Percentiles rank a stretch among this genome's conserved stretches.
Evolutionary conservation across 64 coral and sea anemone species (phyloP).

Genomic region (Montipora cactus): DNA sequence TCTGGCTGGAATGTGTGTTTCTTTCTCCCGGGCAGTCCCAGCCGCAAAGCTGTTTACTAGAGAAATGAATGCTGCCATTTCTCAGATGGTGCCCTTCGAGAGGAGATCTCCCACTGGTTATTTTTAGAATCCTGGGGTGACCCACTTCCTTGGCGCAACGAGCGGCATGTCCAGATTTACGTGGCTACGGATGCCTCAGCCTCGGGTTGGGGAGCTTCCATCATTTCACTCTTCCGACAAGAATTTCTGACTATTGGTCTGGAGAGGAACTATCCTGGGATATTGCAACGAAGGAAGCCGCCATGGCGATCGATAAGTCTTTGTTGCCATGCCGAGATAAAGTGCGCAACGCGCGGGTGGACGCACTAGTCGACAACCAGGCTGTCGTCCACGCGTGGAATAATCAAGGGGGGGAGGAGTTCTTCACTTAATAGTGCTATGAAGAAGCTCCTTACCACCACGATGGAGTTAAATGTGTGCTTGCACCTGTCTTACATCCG

Average conservation of each 20-base stretch:
- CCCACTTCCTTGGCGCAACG: conserved; percentile 52
- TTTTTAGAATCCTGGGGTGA: conserved; percentile 27
- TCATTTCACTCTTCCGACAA: background rate
- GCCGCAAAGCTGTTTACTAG: no score
- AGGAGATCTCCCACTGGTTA: conserved; percentile 54
- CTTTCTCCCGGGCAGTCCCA: no score
- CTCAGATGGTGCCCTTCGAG: background rate
- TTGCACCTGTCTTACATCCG: background rate
- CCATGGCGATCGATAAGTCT: background rate
- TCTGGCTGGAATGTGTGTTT: no score
- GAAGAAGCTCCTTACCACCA: background rate
- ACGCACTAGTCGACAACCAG: conserved; percentile 58
- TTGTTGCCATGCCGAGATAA: background rate
- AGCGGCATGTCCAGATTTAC: background rate
- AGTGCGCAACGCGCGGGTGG: background rate
- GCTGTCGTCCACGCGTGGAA: conserved; percentile 31
- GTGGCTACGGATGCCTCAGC: no score
- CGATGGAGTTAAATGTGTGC: background rate
- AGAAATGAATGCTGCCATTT: no score
- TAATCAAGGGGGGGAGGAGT: conserved; percentile 5
- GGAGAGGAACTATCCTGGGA: conserved; percentile 31
- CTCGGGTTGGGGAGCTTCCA: background rate
- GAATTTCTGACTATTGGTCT: conserved; percentile 53
- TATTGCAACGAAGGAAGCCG: conserved; percentile 44
- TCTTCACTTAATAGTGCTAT: background rate